Evolutionary conservation across 1,140 invertebrate genomes (phyloP).

Genomic region (Scaptomyza graminum): DNA sequence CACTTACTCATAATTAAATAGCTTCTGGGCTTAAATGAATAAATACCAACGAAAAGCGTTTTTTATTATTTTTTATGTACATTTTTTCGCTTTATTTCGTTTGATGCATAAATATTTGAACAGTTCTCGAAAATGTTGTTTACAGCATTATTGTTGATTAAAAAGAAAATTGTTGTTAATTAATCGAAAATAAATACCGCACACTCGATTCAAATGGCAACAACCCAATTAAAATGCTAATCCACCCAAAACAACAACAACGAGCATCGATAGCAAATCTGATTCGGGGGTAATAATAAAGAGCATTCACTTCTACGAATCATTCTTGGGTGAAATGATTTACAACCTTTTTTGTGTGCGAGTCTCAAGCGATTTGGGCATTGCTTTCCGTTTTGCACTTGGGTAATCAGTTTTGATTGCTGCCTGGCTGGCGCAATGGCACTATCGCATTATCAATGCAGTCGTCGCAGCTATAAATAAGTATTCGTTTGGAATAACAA

Average conservation of each 20-base stretch:
- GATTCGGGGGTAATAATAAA: background rate
- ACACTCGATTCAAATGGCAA: constrained; percentile 39
- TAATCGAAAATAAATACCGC: constrained; percentile 8
- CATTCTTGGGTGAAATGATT: background rate
- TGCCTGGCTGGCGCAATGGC: background rate
- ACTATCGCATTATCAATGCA: constrained; percentile 42
- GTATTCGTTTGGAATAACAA: constrained; percentile 19
- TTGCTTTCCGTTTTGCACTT: constrained; percentile 36
- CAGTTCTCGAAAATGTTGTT: background rate
- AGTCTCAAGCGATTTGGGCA: constrained; percentile 14
- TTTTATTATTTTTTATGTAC: no score
- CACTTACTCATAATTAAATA: no score
- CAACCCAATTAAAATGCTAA: constrained; percentile 52
- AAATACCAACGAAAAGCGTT: no score
- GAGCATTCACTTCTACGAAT: background rate
- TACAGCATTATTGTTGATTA: background rate
- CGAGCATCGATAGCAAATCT: constrained; percentile 1
- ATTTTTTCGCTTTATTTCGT: no score
- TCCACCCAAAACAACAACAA: background rate
- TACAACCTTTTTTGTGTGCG: constrained; percentile 10
- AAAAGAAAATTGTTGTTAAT: constrained; percentile 14
- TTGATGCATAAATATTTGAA: background rate
- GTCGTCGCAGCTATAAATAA: constrained; percentile 1
- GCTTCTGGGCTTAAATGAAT: no score
- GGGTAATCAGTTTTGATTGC: constrained; percentile 31